Evolutionary conservation across 2,797 vertebrate species (phyloP), one percentile per base, ranked within the genome.

Genomic region (Epinephelus awoara): DNA sequence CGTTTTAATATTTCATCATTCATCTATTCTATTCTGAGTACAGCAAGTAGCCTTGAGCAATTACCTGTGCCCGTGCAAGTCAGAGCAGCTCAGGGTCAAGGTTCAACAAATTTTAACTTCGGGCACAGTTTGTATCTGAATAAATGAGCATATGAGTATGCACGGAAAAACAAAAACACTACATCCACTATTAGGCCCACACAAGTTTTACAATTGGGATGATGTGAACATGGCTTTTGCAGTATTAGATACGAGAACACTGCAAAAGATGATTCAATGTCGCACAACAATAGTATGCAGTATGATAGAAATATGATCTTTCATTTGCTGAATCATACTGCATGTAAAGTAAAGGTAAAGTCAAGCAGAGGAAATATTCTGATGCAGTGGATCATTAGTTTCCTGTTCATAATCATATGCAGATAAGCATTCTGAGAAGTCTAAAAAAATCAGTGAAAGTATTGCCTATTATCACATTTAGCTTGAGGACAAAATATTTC

Each of bases 401-500:
- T 68, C n/a, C 51, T 63, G 54, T 50, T 67, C 18, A 47, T 50
- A 14, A 21, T 40, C 15, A 72, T 17, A 58, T 67, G 56, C 34
- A 66, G 47, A 29, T 15, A 54, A 9, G 34, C 23, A 23, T 38
- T 11, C 13, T 13, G 9, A 54, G 54, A 70, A 42, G 10, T 27
- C 21, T 58, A 21, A 72, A 75, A 46, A 21, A 7, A 59, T 58
- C 9, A 21, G 17, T 21, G 62, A 19, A 77, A 52, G 42, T 54
- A 42, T 21, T 64, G 8, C 14, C 4, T 18, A 38, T 68, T 57
- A 72, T 63, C 52, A 67, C 2, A 17, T 61, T 29, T 23, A 29
- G 14, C 68, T 74, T 52, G 18, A 51, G 47, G 66, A 42, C 38
- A 55, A 67, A 65, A 58, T 54, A 62, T 77, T 51, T 72, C 23